Evolutionary conservation across 1,140 invertebrate species (phyloP), one percentile per base, ranked within the genome.

Genomic region (Calephelis nemesis): DNA sequence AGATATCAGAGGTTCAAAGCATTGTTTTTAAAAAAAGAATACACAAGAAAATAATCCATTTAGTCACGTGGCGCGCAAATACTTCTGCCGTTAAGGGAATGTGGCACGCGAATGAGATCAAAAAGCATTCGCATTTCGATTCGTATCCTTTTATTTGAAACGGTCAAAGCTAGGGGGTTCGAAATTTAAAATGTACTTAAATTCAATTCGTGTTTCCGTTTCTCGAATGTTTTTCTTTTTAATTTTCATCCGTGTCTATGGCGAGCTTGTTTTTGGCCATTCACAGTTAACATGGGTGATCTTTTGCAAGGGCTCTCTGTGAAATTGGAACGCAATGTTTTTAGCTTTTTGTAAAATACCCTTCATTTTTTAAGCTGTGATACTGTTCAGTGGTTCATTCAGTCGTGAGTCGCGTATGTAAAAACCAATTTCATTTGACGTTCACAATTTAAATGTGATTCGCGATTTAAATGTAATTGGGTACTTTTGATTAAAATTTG

Each of bases 271-370:
- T 91, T 87, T 87, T 83, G 81, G 75, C 84, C 87, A 88, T 88
- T 88, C 87, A 88, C 90, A 91, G 87, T 88, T 90, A 90, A 84
- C 87, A 81, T 88, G 85, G 84, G 85, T 87, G 88, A 88, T 87
- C 86, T 90, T 91, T 91, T 91, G 83, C 88, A 79, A 79, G 85
- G 76, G 86, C 87, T 91, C 85, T 89, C 82, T 84, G 82, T 87
- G 77, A 90, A 88, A 91, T 91, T 90, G 84, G 82, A 83, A 86
- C 81, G 80, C 79, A 81, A 62, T 77, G 76, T 86, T 89, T 89
- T 85, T 82, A 74, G 81, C 87, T 90, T 87, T 90, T 91, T 91
- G 79, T 78, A 68, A 84, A 83, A 88, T 90, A 73, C 74, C 75
- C 76, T 78, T 80, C 76, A 77, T 76, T 77, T 77, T 68, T 75